Conservation (phyloP, 2,113 vertebrate species). For the Ciconia boyciana region DNA sequence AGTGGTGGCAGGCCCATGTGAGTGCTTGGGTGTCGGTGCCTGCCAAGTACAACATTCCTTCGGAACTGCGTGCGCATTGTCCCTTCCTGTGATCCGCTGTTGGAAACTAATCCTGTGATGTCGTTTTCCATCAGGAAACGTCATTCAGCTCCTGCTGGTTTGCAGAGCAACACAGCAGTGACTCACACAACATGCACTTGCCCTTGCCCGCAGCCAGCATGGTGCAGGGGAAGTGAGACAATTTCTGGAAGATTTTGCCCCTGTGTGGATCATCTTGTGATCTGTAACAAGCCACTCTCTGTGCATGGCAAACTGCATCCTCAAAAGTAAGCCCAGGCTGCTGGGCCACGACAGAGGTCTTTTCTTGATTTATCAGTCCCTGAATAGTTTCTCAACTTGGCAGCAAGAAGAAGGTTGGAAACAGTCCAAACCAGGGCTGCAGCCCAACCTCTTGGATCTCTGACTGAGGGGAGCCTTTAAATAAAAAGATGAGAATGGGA, state of each 20-base stretch:
- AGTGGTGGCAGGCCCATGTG: background rate
- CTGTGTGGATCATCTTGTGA: background rate
- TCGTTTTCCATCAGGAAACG: background rate
- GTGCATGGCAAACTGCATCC: background rate
- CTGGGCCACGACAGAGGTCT: accelerated
- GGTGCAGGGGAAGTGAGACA: accelerated
- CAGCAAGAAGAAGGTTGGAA: background rate
- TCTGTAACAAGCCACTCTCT: background rate
- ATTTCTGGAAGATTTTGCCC: background rate
- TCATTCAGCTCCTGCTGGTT: background rate
- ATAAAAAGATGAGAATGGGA: background rate
- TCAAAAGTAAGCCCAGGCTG: background rate
- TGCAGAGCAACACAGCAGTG: background rate
- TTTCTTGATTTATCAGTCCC: background rate
- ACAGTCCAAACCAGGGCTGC: background rate
- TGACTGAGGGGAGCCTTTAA: background rate
- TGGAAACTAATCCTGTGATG: background rate
- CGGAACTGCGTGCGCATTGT: background rate
- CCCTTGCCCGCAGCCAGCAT: background rate
- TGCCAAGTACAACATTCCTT: background rate
- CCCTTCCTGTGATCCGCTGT: background rate
- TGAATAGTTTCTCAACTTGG: background rate
- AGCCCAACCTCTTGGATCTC: background rate
- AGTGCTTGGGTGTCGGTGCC: background rate
- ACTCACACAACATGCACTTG: background rate